Percentiles rank a stretch among this genome's conserved stretches.
These are phyloP conservation scores for Pycnomerus fuliginosus DNA, from an alignment of 2,888 invertebrate species.

Conservation along the genomic window DNA sequence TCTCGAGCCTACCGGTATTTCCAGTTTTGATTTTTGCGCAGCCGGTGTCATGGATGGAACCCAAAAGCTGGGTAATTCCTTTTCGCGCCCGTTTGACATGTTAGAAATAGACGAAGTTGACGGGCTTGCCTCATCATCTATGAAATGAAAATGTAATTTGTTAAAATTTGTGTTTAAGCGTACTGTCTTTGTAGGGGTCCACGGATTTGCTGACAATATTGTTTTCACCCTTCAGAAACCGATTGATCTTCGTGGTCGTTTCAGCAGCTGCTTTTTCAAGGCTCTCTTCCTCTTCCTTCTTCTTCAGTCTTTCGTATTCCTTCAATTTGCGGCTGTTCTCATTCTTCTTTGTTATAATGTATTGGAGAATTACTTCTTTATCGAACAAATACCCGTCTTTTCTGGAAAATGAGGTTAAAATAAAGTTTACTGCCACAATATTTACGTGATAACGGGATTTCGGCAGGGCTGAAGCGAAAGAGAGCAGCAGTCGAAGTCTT, in stretches of 20 bases:
- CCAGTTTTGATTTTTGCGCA: conserved; percentile 65
- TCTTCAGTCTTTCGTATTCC: conserved; percentile 86
- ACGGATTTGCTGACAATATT: conserved; percentile 63
- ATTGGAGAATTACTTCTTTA: conserved; percentile 94
- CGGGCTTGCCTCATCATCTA: neutral
- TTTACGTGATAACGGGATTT: conserved; percentile 85
- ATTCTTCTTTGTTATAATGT: conserved; percentile 91
- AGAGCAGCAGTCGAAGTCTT: conserved; percentile 97
- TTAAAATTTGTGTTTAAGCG: neutral
- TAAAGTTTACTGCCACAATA: neutral
- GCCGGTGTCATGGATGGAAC: conserved; percentile 90
- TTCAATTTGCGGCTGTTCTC: conserved; percentile 87
- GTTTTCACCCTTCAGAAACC: conserved; percentile 81
- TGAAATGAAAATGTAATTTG: neutral
- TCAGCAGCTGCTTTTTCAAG: conserved; percentile 72
- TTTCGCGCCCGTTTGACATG: conserved; percentile 73
- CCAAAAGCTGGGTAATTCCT: conserved; percentile 93
- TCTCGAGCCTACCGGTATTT: conserved; percentile 77
- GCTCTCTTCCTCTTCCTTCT: conserved; percentile 70
- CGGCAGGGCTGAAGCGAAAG: conserved; percentile 95
- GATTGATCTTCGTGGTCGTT: conserved; percentile 71
- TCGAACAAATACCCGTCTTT: conserved; percentile 94
- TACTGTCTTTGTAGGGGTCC: conserved; percentile 47
- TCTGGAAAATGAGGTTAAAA: conserved; percentile 32
- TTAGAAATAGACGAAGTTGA: conserved; percentile 64